Base-by-base conservation (phyloP, 2,888 invertebrate genomes). In the Nezara viridula region DNA sequence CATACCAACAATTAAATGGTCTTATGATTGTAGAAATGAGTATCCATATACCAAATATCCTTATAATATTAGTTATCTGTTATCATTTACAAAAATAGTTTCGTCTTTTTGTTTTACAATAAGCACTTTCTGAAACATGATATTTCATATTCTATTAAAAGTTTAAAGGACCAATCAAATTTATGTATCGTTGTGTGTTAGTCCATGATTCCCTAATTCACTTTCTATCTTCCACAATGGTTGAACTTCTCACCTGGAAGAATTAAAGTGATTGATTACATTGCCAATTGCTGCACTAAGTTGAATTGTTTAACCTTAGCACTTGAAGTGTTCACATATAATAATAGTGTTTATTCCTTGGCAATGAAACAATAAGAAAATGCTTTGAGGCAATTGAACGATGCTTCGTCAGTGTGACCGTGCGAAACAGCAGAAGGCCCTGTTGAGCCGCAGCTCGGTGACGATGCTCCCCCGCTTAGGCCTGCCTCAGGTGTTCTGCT, bases 341-440 rank as follows among this genome's bases (percentile, higher is more conserved):
- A 73, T 27, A 73, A 32, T 37, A 73, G 32, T 9, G 66, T 73
- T 73, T 37, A 73, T 73, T 73, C 66, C 37, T 66, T 73, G 66
- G 66, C 66, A 16, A 37, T 37, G 37, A 73, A 73, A 73, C 66
- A 73, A 73, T 37, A 37, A 73, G 60, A 60, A 73, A 73, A 73
- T 37, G 37, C 66, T 73, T 32, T 19, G 66, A 81, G 44, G 40
- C 44, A 81, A 44, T 37, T 44, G 81, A 81, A 40, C 12, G 44
- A 47, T 44, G 81, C n/a, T 81, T 81, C 44, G 88, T 88, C 88
- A 88, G 88, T 77, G 88, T 16, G 88, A 81, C 85, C 88, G 55
- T 6, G 90, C 90, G 86, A 91, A 91, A 87, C 91, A 91, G 90
- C 91, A 91, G 73, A 91, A 91, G 21, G 91, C 91, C 81, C 91